Base-by-base conservation (phyloP, 2,797 vertebrate species). In the Melanotaenia maccullochi region DNA sequence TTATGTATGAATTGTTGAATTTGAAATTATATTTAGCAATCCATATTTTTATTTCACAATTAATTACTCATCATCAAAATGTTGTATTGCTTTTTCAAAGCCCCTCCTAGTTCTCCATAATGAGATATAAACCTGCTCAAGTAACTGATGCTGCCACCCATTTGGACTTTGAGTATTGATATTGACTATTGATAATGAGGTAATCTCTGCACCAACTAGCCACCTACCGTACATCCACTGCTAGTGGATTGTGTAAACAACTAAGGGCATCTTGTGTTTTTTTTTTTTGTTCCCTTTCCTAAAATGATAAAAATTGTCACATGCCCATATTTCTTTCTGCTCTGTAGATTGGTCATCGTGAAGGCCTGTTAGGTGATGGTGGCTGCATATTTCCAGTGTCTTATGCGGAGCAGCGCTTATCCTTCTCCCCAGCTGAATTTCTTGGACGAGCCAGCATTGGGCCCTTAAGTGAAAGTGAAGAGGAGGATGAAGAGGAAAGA, bases 391-490 rank as follows among this genome's bases (percentile, higher is more conserved):
- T 88, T 67, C 81, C 88, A 12, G 82, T 73, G 58, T 89, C 90
- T 55, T 91, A 88, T 58, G 82, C 84, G 58, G 92, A 94, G 63
- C 91, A 87, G 71, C 78, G 68, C 80, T 87, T 87, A 0, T 84
- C 86, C 25, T 91, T 93, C 76, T 95, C 94, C 67, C 93, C 93
- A 33, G 93, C 93, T 0, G 94, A 95, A 73, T 91, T 93, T 70
- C 84, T 93, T 67, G 94, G 93, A 74, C 90, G 89, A 80, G 90
- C 86, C 22, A 94, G 94, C 90, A 95, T 96, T 9, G 92, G 93
- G 55, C 93, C 94, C 1, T 92, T 97, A 68, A 97, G 96, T 85
- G 97, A 97, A 92, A 97, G 96, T 35, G 96, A 96, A 56, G 93
- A 93, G 36, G 94, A 92, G 47, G 79, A 96, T 0, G 94, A 94